Evolutionary conservation across 1,140 invertebrate species (phyloP), one percentile per base, ranked within the genome.

Genomic region (Trichonephila inaurata): DNA sequence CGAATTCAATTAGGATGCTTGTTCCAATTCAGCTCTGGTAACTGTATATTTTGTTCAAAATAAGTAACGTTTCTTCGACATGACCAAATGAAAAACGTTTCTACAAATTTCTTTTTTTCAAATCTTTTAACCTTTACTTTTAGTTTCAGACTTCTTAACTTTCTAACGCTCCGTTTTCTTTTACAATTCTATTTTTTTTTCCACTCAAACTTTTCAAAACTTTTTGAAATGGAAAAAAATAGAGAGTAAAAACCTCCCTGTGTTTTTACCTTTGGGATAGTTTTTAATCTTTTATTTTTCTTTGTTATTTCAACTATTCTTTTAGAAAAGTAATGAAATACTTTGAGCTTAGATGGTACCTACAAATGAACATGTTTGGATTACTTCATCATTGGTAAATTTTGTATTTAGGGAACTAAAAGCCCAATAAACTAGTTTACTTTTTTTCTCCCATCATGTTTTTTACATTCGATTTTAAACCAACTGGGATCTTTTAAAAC

Each of bases 61-160:
- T 24, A 77, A 77, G 69, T 28, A 77, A 14, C 24, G 8, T 51
- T 83, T 83, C 81, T 51, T 83, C 51, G 81, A 83, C 81, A 83
- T 83, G 81, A 51, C 51, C 81, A 83, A 83, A 83, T 77, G 69
- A 77, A 77, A 77, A 77, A 83, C 19, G 51, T 83, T 83, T 83
- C 81, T 51, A 19, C 19, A 83, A 24, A 44, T 24, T 51, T 21
- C 44, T 83, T 83, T 66, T 66, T 66, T 60, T 85, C 19, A 64
- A 28, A 61, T 64, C 28, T 60, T 66, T 88, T 64, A 88, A 88
- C 86, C 61, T 62, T 88, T 64, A 88, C 86, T 64, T 88, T 16
- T 28, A 40, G 40, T 88, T 88, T 21, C 24, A 62, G 86, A 72
- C 88, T 89, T 89, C 72, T 89, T 89, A 72, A 89, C 64, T 89